A percentile compares a stretch with the other conserved stretches of the same genome.
phyloP scores from a whole-genome alignment of 2,888 invertebrate genomes.

The Sceliomorpha sp. region DNA sequence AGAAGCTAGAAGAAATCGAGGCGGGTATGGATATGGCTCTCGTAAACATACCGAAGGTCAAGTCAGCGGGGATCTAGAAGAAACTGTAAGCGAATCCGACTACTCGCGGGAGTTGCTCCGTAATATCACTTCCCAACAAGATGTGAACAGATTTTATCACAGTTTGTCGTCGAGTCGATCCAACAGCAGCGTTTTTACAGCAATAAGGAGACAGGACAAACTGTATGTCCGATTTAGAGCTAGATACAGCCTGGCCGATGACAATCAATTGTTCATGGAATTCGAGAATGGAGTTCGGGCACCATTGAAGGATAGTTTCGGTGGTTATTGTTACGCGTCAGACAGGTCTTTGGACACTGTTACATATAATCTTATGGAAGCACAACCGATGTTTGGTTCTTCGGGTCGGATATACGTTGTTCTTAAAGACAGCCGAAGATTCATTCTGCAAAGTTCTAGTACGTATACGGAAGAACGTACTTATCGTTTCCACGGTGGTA shows the following conservation, averaged over 20 bases:
- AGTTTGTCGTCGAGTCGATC: slow-evolving; percentile 60
- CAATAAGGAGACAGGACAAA: slow-evolving; percentile 60
- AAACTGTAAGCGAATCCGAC: slow-evolving; percentile 60
- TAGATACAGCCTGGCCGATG: slow-evolving; percentile 60
- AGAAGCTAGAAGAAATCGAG: slow-evolving; percentile 25
- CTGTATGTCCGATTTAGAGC: slow-evolving; percentile 69
- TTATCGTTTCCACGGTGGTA: slow-evolving; percentile 54
- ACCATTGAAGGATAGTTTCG: slow-evolving; percentile 66
- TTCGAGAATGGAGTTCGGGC: slow-evolving; percentile 68
- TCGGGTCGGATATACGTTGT: slow-evolving; percentile 63
- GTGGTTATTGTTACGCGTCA: slow-evolving; percentile 57
- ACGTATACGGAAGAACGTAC: slow-evolving; percentile 62
- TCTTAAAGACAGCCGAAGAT: slow-evolving; percentile 64
- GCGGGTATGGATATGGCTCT: slow-evolving; percentile 27
- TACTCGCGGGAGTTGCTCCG: no score
- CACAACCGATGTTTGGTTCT: slow-evolving; percentile 60
- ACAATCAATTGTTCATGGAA: slow-evolving; percentile 67
- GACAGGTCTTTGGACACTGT: no score
- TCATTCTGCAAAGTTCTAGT: slow-evolving; percentile 65
- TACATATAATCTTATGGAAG: no score
- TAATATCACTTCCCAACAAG: slow-evolving; percentile 63
- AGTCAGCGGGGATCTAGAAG: slow-evolving; percentile 69
- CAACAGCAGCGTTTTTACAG: slow-evolving; percentile 60
- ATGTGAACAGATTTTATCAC: slow-evolving; percentile 63
- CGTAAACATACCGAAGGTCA: slow-evolving; percentile 34